A percentile compares a stretch with the other conserved stretches of the same genome.
Conservation (phyloP, 1,140 invertebrate genomes). For the Oppia nitens region DNA sequence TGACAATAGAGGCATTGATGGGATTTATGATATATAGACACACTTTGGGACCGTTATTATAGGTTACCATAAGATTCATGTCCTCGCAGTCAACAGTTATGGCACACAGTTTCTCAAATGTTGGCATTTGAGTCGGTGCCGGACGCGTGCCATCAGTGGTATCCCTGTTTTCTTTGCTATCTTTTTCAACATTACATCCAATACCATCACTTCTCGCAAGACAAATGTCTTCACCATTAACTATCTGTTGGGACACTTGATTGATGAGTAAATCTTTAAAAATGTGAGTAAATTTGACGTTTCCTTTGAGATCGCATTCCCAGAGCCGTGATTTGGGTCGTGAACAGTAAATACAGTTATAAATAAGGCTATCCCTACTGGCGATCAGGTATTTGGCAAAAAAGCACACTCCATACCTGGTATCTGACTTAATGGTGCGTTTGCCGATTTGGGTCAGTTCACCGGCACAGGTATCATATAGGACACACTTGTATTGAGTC, state of each 20-base stretch:
- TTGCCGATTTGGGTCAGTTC: neutral
- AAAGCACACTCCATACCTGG: neutral
- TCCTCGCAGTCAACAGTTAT: neutral
- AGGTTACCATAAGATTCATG: neutral
- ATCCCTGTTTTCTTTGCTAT: neutral
- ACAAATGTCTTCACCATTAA: neutral
- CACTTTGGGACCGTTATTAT: neutral
- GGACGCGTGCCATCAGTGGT: no score
- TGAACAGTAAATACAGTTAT: neutral
- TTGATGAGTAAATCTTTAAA: neutral
- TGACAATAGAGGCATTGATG: neutral
- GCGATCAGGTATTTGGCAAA: neutral
- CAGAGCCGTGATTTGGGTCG: neutral
- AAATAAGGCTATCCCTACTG: neutral
- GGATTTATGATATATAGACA: neutral
- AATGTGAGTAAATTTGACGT: neutral
- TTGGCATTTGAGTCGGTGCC: no score
- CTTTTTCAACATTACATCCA: neutral
- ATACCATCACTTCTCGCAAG: no score
- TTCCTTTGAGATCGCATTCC: neutral
- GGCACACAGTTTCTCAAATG: neutral
- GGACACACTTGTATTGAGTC: neutral
- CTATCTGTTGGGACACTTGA: neutral
- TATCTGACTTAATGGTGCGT: neutral
- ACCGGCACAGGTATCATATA: neutral